phyloP scores from a whole-genome alignment of 2,113 vertebrate genomes.

The Patagioenas fasciata region DNA sequence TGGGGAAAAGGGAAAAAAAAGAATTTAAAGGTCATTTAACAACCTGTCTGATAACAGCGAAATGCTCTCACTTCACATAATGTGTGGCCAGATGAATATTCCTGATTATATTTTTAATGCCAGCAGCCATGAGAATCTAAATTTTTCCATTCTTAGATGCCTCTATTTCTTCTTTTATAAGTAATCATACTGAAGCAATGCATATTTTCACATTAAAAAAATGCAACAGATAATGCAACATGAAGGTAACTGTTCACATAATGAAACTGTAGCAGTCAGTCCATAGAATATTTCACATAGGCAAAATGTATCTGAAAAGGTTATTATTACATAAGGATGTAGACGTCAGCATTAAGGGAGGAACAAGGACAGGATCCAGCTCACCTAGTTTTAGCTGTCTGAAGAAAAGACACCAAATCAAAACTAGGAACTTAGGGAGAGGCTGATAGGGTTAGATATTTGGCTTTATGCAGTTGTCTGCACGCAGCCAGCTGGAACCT shows the following conservation, averaged over 20 bases:
- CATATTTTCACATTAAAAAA: background rate
- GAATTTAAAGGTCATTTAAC: slow-evolving; percentile 55
- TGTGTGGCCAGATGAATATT: background rate
- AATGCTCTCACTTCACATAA: background rate
- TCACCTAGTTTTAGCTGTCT: background rate
- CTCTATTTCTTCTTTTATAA: background rate
- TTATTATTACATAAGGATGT: background rate
- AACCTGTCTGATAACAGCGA: slow-evolving; percentile 26
- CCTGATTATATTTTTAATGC: slow-evolving; percentile 15
- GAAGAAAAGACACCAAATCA: background rate
- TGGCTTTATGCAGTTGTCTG: fast-evolving
- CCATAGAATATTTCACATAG: background rate
- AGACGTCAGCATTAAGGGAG: background rate
- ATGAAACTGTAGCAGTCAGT: background rate
- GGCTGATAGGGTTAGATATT: fast-evolving
- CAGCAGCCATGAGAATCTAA: background rate
- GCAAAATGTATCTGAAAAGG: background rate
- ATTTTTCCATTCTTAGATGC: background rate
- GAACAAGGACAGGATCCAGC: background rate
- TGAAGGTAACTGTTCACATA: background rate
- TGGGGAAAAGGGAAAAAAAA: background rate
- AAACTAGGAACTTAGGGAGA: background rate
- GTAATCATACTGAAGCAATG: background rate
- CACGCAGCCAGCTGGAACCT: background rate
- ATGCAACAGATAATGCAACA: background rate